These are phyloP conservation scores for Acromyrmex charruanus DNA, from an alignment of 1,140 invertebrate species.

Conservation along the genomic window DNA sequence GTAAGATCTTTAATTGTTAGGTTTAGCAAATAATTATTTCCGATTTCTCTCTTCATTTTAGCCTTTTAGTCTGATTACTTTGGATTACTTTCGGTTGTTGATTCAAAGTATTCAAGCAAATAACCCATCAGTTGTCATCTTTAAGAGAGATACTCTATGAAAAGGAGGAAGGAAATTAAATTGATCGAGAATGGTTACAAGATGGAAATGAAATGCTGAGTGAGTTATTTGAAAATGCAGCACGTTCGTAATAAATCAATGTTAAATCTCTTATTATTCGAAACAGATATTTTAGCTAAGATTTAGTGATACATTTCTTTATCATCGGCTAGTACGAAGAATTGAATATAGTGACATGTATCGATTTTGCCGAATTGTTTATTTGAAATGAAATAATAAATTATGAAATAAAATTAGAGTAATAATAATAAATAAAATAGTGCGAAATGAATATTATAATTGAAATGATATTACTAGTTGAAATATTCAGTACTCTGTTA, in stretches of 20 bases:
- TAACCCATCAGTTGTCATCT: constrained; percentile 68
- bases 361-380: background rate
- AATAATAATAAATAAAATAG: constrained; percentile 19
- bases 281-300: constrained; percentile 34
- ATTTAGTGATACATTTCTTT: background rate
- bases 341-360: background rate
- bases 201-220: background rate
- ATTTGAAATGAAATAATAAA: background rate
- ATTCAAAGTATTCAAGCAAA: constrained; percentile 44
- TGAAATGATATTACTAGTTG: constrained; percentile 12
- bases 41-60: background rate
- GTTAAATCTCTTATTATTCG: constrained; percentile 42
- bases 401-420: background rate
- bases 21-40: constrained; percentile 6
- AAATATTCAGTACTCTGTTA: constrained; percentile 48
- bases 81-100: constrained; percentile 31
- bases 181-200: constrained; percentile 39
- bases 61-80: constrained; percentile 44
- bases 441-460: constrained; percentile 2
- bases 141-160: constrained; percentile 44
- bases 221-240: constrained; percentile 30
- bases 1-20: background rate
- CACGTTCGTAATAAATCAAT: constrained; percentile 45
- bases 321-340: background rate
- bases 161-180: constrained; percentile 61